Evolutionary conservation across 2,113 vertebrate species (phyloP).

Genomic region (Ictalurus furcatus): DNA sequence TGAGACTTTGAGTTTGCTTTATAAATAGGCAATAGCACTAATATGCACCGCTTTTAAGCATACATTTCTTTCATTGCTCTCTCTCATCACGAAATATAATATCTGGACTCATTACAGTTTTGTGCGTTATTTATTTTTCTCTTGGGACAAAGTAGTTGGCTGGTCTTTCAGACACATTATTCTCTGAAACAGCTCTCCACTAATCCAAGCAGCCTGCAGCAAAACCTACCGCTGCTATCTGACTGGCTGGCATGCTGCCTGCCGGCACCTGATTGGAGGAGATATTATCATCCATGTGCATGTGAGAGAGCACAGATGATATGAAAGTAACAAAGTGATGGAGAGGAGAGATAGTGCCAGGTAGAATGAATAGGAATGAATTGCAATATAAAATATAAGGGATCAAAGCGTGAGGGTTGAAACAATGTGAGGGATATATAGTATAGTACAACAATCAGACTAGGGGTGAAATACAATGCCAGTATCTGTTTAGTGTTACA

Average conservation of each 20-base stretch:
- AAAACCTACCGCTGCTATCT: slow-evolving; percentile 33
- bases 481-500: neutral
- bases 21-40: neutral
- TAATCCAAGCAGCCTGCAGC: slow-evolving; percentile 41
- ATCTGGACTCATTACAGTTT: slow-evolving; percentile 49
- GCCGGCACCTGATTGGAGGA: slow-evolving; percentile 40
- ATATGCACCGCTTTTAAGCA: neutral
- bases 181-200: slow-evolving; percentile 34
- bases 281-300: neutral
- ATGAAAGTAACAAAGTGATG: neutral
- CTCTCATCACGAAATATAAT: slow-evolving; percentile 5
- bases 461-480: neutral
- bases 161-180: slow-evolving; percentile 31
- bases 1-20: neutral
- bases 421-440: neutral
- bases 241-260: slow-evolving; percentile 38
- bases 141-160: slow-evolving; percentile 37
- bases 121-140: slow-evolving; percentile 53
- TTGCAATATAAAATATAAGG: neutral
- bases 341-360: neutral
- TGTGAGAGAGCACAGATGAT: neutral
- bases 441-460: neutral
- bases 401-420: neutral
- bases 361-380: neutral
- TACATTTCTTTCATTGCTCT: neutral